Evolutionary conservation across 2,113 vertebrate genomes (phyloP).

Genomic region (Xerus inauris): DNA sequence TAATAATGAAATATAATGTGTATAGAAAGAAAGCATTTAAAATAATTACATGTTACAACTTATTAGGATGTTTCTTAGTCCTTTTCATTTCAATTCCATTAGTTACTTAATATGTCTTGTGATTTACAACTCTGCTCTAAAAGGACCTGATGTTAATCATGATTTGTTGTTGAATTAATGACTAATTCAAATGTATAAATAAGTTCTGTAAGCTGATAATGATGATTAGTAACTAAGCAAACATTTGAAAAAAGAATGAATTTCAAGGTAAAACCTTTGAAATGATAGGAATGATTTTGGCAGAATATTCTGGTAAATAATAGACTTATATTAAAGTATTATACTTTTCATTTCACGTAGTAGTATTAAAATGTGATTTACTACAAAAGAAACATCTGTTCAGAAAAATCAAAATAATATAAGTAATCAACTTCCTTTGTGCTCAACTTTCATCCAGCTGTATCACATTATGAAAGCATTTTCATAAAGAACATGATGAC

Average conservation of each 20-base stretch:
- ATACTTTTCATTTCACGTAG: slow-evolving; percentile 10
- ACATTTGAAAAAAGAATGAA: slow-evolving; percentile 53
- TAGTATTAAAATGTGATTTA: slow-evolving; percentile 56
- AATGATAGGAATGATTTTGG: slow-evolving; percentile 1
- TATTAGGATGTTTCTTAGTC: not conserved
- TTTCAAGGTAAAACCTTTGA: slow-evolving; percentile 55
- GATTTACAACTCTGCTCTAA: slow-evolving; percentile 40
- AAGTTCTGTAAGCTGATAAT: slow-evolving; percentile 52
- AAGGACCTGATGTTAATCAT: slow-evolving; percentile 25
- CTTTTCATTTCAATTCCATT: slow-evolving; percentile 25
- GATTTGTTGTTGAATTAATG: slow-evolving; percentile 64
- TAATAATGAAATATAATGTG: not conserved
- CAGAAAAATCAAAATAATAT: slow-evolving; percentile 59
- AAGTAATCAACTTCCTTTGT: slow-evolving; percentile 57
- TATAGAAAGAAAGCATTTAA: not conserved
- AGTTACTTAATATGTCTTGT: slow-evolving; percentile 51
- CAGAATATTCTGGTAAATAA: slow-evolving; percentile 14
- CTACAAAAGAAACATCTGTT: slow-evolving; percentile 67
- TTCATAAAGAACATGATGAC: slow-evolving; percentile 21
- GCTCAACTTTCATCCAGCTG: slow-evolving; percentile 47
- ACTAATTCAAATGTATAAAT: slow-evolving; percentile 27
- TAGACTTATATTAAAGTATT: slow-evolving; percentile 30
- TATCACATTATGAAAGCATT: slow-evolving; percentile 24
- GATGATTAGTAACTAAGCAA: slow-evolving; percentile 35
- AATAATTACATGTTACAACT: slow-evolving; percentile 13